These are phyloP conservation scores for Neomorphus geoffroyi DNA, from an alignment of 2,797 vertebrate genomes.

Conservation along the genomic window DNA sequence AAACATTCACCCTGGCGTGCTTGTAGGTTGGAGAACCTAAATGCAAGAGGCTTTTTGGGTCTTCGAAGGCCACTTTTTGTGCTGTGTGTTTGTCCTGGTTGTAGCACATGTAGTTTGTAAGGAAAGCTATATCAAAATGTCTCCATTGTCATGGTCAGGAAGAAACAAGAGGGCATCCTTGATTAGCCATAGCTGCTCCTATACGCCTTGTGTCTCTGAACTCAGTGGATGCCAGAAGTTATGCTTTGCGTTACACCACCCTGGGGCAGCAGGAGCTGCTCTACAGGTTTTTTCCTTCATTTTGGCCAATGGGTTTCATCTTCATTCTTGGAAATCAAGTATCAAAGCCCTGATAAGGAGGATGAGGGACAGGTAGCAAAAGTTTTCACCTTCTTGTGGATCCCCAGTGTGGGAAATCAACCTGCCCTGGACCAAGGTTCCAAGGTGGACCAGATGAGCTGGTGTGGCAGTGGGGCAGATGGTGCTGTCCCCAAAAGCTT, in stretches of 20 bases:
- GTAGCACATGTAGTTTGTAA: background rate
- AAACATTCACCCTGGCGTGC: fast-evolving
- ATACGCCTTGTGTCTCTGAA: background rate
- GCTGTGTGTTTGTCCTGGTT: background rate
- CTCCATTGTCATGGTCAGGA: background rate
- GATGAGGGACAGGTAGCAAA: background rate
- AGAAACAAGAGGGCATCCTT: background rate
- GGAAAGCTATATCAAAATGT: background rate
- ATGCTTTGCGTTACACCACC: background rate
- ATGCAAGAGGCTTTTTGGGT: background rate
- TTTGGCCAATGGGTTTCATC: background rate
- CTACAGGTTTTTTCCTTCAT: background rate
- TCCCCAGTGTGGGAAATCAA: background rate
- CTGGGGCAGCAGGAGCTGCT: background rate
- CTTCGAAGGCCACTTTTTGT: background rate
- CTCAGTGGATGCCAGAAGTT: background rate
- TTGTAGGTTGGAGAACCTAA: background rate
- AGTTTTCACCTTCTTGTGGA: background rate
- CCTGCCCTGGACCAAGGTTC: fast-evolving
- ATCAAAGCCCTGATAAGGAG: background rate
- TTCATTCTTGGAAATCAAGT: fast-evolving
- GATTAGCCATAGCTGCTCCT: background rate
- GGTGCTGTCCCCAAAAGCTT: background rate
- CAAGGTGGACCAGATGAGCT: background rate
- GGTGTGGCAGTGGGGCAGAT: background rate